Conservation (phyloP, 2,113 vertebrate species). For the Pelvicachromis taeniatus region DNA sequence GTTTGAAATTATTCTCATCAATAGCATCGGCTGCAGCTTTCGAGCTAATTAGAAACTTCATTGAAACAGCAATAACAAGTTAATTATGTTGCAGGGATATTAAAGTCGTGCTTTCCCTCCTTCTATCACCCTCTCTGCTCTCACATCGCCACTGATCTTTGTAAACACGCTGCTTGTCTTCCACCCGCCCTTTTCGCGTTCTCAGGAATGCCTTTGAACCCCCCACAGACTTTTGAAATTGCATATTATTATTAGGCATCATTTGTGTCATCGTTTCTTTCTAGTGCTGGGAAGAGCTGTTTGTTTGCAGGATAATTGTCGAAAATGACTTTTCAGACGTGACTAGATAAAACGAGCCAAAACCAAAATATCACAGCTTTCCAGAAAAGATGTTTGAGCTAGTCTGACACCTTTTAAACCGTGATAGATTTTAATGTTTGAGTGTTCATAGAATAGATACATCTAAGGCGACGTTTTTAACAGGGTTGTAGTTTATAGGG, state of each 20-base stretch:
- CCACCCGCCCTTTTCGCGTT: not conserved
- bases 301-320: slow-evolving; percentile 9
- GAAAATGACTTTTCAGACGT: not conserved
- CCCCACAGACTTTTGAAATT: not conserved
- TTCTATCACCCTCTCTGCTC: slow-evolving; percentile 21
- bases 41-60: slow-evolving; percentile 67
- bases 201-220: not conserved
- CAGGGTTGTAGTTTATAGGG: not conserved
- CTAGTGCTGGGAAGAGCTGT: not conserved
- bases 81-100: slow-evolving; percentile 68
- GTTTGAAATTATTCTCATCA: slow-evolving; percentile 52
- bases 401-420: not conserved
- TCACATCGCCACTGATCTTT: slow-evolving; percentile 13
- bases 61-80: slow-evolving; percentile 65
- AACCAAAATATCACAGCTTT: not conserved
- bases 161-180: slow-evolving; percentile 9
- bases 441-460: not conserved
- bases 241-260: slow-evolving; percentile 5
- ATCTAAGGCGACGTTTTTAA: not conserved
- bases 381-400: not conserved
- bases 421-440: not conserved
- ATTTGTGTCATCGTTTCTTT: slow-evolving; percentile 6
- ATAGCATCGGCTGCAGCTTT: slow-evolving; percentile 42
- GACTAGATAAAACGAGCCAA: not conserved
- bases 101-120: slow-evolving; percentile 46